Conservation (phyloP, 2,797 vertebrate genomes). For the Kryptopterus vitreolus region DNA sequence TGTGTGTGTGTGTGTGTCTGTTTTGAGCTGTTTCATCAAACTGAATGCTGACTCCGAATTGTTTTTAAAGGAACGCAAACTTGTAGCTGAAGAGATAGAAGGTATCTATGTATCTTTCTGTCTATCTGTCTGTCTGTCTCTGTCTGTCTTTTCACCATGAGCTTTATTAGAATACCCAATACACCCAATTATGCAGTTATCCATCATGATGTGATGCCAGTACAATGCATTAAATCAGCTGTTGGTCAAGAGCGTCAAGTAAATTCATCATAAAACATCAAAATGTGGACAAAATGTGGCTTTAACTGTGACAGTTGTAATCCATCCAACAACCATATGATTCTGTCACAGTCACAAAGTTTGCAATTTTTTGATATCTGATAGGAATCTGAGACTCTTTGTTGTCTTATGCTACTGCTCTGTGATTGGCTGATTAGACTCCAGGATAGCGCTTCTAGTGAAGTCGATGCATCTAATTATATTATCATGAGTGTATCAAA, state of each 20-base stretch:
- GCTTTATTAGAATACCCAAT: background rate
- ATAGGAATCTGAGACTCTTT: background rate
- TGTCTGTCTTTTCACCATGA: too few relatives aligned
- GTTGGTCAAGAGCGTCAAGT: background rate
- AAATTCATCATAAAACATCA: background rate
- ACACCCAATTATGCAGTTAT: background rate
- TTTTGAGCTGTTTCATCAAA: background rate
- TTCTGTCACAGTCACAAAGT: background rate
- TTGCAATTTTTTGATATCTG: background rate
- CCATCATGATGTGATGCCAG: background rate
- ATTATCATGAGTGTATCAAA: background rate
- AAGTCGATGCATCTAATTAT: background rate
- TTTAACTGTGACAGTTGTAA: background rate
- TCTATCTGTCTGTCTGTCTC: too few relatives aligned
- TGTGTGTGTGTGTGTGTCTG: background rate
- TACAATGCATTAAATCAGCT: background rate
- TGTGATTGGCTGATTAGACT: background rate
- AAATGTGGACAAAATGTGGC: background rate
- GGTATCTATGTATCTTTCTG: too few relatives aligned
- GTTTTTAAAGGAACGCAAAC: slow-evolving; percentile 65
- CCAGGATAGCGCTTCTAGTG: background rate
- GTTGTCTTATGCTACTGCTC: background rate
- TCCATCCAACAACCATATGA: background rate
- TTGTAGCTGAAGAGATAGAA: slow-evolving; percentile 72
- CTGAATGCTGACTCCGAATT: slow-evolving; percentile 22